phyloP scores from a whole-genome alignment of 2,113 vertebrate species.

The Dipodomys ordii region DNA sequence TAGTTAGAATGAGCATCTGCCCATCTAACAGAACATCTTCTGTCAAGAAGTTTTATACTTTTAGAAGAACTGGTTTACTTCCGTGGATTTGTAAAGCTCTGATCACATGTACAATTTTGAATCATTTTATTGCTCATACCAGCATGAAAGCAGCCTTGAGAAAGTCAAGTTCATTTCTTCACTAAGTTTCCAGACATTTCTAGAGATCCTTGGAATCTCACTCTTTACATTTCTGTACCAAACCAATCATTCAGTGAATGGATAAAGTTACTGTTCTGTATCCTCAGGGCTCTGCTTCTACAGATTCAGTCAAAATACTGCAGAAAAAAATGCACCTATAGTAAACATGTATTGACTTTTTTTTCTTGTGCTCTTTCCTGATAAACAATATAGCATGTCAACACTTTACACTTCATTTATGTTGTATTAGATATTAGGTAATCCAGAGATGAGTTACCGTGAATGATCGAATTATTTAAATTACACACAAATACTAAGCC shows the following conservation, averaged over 20 bases:
- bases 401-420: background rate
- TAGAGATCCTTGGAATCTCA: background rate
- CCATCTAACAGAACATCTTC: background rate
- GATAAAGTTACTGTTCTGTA: background rate
- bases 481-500: background rate
- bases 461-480: background rate
- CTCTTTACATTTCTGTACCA: background rate
- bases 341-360: background rate
- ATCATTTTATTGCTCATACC: background rate
- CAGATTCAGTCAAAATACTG: background rate
- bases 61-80: constrained; percentile 8
- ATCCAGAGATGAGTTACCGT: background rate
- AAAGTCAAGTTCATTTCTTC: background rate
- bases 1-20: background rate
- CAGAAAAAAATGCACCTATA: background rate
- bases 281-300: background rate
- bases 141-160: background rate
- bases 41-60: background rate
- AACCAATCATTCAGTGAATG: background rate
- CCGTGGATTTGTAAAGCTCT: background rate
- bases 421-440: background rate
- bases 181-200: background rate
- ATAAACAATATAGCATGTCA: too few relatives aligned
- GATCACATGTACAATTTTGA: constrained; percentile 1
- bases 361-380: background rate